A percentile compares a stretch with the other conserved stretches of the same genome.
Conservation (phyloP, 1,140 invertebrate genomes). For the Diploscapter pachys region DNA sequence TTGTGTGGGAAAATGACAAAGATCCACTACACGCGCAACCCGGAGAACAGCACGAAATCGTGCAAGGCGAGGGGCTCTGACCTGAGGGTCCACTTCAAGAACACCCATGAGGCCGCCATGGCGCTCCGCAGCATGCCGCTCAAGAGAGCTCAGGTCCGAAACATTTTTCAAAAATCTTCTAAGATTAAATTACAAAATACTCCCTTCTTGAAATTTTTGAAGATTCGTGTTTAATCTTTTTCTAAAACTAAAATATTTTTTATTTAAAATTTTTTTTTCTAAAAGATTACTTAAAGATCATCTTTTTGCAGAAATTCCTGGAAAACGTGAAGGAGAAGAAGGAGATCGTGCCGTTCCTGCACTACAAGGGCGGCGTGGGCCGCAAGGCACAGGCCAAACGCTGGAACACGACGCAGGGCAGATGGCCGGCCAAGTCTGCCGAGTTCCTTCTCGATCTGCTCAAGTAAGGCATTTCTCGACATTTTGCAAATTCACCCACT, state of each 20-base stretch:
- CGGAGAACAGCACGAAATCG: constrained; percentile 90
- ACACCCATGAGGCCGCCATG: constrained; percentile 95
- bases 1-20: constrained; percentile 47
- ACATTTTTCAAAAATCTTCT: too few species aligned
- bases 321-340: constrained; percentile 95
- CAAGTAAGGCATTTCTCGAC: constrained; percentile 61
- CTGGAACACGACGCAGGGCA: constrained; percentile 88
- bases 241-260: too few species aligned
- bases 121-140: constrained; percentile 91
- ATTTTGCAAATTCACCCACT: too few species aligned
- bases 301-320: constrained; percentile 69
- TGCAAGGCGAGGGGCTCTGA: constrained; percentile 97
- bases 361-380: constrained; percentile 95
- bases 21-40: constrained; percentile 83
- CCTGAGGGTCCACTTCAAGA: constrained; percentile 97
- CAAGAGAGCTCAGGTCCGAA: constrained; percentile 71
- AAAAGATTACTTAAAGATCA: too few species aligned
- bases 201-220: too few species aligned
- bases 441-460: constrained; percentile 93
- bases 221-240: too few species aligned
- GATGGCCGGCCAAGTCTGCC: constrained; percentile 98
- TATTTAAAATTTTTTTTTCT: too few species aligned
- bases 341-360: constrained; percentile 96
- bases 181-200: too few species aligned
- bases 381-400: constrained; percentile 92